Evolutionary conservation across 2,113 vertebrate genomes (phyloP).

Genomic region (Oryzias woworae): DNA sequence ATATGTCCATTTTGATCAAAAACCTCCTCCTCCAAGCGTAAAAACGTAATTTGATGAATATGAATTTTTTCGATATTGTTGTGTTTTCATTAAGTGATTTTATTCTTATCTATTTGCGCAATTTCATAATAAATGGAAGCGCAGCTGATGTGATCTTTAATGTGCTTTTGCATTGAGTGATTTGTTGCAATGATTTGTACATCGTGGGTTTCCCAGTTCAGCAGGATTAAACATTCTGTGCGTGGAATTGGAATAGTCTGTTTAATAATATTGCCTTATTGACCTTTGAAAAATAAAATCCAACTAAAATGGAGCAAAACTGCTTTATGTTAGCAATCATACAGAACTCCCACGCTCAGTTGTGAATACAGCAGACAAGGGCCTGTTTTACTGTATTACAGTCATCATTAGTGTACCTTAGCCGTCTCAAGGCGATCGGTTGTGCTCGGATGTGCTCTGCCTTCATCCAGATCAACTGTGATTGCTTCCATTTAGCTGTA

Average conservation of each 20-base stretch:
- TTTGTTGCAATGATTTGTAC: too few species aligned
- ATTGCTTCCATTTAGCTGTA: constrained; percentile 54
- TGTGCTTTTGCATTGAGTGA: too few species aligned
- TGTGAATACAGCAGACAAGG: constrained; percentile 45
- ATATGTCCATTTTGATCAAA: too few species aligned
- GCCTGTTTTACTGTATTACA: constrained; percentile 66
- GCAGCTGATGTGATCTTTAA: too few species aligned
- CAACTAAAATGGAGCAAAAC: constrained; percentile 28
- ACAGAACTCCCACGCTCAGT: constrained; percentile 3
- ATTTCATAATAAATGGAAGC: too few species aligned
- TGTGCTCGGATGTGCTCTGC: constrained; percentile 15
- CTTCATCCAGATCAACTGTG: constrained; percentile 40
- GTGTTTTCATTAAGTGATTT: too few species aligned
- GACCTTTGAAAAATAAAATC: constrained; percentile 13
- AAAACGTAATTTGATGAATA: too few species aligned
- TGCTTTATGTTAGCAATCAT: constrained; percentile 25
- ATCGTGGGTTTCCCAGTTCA: too few species aligned
- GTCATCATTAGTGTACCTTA: constrained; percentile 64
- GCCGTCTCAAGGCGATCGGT: constrained; percentile 32
- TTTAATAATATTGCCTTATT: constrained; percentile 12
- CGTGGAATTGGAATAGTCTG: not conserved
- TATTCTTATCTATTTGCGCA: too few species aligned
- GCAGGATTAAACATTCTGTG: too few species aligned
- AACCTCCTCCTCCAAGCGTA: too few species aligned
- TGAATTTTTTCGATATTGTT: too few species aligned